A percentile compares a stretch with the other conserved stretches of the same genome.
Evolutionary conservation across 2,888 invertebrate genomes (phyloP).

Genomic region (Andrena marginata): DNA sequence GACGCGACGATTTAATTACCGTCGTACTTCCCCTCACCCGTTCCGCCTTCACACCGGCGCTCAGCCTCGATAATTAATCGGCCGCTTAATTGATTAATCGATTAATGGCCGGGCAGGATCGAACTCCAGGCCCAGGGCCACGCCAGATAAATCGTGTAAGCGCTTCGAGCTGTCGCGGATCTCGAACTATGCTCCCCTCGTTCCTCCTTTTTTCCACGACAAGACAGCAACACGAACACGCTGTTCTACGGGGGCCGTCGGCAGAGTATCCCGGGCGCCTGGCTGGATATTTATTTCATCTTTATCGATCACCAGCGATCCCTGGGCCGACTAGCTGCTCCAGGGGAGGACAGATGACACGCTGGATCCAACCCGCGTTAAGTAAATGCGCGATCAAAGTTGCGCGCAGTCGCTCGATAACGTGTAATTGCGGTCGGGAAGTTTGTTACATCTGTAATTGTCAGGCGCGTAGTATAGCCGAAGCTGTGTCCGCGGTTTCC

Average conservation of each 20-base stretch:
- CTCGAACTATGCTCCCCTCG: constrained; percentile 35
- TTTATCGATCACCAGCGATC: constrained; percentile 2
- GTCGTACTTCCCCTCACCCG: constrained; percentile 40
- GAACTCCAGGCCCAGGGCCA: constrained; percentile 36
- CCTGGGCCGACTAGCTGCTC: background rate
- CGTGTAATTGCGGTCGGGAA: constrained; percentile 27
- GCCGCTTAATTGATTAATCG: constrained; percentile 78
- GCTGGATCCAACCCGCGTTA: background rate
- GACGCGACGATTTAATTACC: constrained; percentile 79
- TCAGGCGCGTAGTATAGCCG: constrained; percentile 40
- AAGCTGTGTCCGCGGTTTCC: constrained; percentile 57
- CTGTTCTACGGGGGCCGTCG: constrained; percentile 23
- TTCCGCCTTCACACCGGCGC: constrained; percentile 56
- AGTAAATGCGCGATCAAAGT: background rate
- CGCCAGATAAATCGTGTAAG: constrained; percentile 65
- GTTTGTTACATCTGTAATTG: constrained; percentile 61
- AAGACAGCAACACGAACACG: constrained; percentile 61
- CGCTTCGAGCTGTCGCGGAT: constrained; percentile 61
- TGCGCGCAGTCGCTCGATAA: background rate
- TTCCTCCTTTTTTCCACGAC: constrained; percentile 30
- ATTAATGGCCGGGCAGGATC: constrained; percentile 69
- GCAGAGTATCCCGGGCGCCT: constrained; percentile 30
- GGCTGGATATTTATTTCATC: constrained; percentile 33
- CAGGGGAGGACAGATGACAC: background rate
- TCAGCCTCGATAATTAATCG: constrained; percentile 76